Conservation (phyloP, 2,797 vertebrate species). For the Microctenopoma lineatum region DNA sequence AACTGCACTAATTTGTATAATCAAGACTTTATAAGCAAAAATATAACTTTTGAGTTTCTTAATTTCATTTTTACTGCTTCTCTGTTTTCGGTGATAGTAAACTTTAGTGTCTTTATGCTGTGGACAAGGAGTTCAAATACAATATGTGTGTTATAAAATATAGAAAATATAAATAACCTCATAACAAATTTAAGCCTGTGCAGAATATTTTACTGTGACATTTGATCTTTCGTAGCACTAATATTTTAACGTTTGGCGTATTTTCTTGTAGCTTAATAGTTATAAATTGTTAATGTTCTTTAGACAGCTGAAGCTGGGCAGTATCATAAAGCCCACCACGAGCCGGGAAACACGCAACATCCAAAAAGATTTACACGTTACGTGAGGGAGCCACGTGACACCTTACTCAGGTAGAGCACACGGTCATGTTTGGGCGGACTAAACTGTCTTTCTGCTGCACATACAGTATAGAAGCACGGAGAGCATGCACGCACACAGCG, state of each 20-base stretch:
- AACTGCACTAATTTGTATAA: not conserved
- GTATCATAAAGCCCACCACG: constrained; percentile 3
- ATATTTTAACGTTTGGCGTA: not conserved
- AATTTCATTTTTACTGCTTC: not conserved
- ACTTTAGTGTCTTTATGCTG: not conserved
- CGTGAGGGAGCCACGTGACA: constrained; percentile 5
- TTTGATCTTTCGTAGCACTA: too few relatives aligned
- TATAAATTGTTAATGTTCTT: not conserved
- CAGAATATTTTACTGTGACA: too few relatives aligned
- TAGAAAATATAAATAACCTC: too few relatives aligned
- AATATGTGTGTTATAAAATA: too few relatives aligned
- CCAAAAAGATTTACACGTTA: constrained; percentile 21
- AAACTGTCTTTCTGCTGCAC: constrained; percentile 13
- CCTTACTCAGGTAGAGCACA: constrained; percentile 3
- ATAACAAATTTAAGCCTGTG: too few relatives aligned
- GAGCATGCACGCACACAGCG: not conserved
- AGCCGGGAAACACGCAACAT: constrained; percentile 31
- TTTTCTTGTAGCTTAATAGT: not conserved
- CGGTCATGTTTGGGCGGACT: constrained; percentile 1
- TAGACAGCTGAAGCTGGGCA: not conserved
- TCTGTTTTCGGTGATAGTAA: not conserved
- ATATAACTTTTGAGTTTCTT: too few relatives aligned
- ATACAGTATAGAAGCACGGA: constrained; percentile 21
- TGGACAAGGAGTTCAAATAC: too few relatives aligned
- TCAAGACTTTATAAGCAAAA: not conserved